These are phyloP conservation scores for Platichthys flesus DNA, from an alignment of 2,113 vertebrate genomes.

Conservation along the genomic window DNA sequence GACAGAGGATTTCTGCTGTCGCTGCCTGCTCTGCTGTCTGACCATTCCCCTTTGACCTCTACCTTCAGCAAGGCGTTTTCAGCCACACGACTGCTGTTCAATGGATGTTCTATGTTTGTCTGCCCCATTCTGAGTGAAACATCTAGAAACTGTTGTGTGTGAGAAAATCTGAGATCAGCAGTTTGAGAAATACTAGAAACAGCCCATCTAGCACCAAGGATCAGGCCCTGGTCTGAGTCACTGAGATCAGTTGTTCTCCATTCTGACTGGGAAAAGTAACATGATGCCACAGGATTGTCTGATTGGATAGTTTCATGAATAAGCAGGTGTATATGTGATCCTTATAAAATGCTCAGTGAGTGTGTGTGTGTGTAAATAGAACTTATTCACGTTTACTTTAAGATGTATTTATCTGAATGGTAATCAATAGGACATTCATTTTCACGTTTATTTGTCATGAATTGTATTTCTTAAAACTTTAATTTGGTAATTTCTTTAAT, in stretches of 20 bases:
- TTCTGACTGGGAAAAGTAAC: background rate
- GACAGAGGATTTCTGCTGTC: background rate
- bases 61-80: background rate
- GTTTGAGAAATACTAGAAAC: background rate
- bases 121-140: background rate
- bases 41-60: slow-evolving; percentile 1
- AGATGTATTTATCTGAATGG: too few relatives aligned
- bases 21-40: background rate
- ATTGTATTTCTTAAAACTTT: background rate
- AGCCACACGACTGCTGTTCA: background rate
- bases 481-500: background rate
- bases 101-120: background rate
- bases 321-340: background rate
- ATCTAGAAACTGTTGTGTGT: background rate
- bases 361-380: background rate
- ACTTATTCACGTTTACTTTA: background rate
- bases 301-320: background rate
- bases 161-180: background rate
- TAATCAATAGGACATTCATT: background rate
- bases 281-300: too few relatives aligned
- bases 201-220: background rate
- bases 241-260: background rate
- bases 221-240: background rate
- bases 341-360: background rate
- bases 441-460: background rate